These are phyloP conservation scores for Salarias fasciatus DNA, from an alignment of 2,797 vertebrate genomes.

Conservation along the genomic window DNA sequence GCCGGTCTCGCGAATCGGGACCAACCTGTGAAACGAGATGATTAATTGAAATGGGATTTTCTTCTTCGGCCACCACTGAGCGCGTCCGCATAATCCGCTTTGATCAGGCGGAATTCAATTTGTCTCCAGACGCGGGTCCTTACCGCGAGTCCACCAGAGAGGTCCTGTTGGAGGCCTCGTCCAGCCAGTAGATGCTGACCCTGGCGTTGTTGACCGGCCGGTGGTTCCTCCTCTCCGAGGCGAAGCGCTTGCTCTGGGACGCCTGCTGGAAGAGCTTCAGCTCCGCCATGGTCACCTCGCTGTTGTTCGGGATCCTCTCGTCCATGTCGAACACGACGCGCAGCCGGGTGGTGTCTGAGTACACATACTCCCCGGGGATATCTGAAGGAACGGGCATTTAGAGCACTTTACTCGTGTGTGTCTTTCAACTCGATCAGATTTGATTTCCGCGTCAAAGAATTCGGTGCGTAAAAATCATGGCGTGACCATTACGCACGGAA, in stretches of 20 bases:
- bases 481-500: conserved; percentile 43
- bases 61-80: too few relatives aligned
- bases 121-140: conserved; percentile 1
- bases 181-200: conserved; percentile 94
- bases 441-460: too few relatives aligned
- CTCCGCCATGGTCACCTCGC: conserved; percentile 95
- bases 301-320: conserved; percentile 89
- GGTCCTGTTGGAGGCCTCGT: conserved; percentile 89
- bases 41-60: conserved; percentile 34
- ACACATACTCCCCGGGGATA: conserved; percentile 86
- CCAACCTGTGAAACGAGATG: conserved; percentile 82
- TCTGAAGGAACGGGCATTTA: conserved; percentile 66
- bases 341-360: conserved; percentile 85
- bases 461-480: not conserved
- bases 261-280: conserved; percentile 94
- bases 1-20: conserved; percentile 89
- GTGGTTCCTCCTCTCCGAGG: conserved; percentile 80
- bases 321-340: conserved; percentile 92
- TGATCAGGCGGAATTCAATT: too few relatives aligned
- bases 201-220: conserved; percentile 86
- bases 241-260: conserved; percentile 72
- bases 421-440: too few relatives aligned
- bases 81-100: too few relatives aligned
- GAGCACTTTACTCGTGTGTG: too few relatives aligned
- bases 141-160: conserved; percentile 94